These are phyloP conservation scores for Netelia virgata DNA, from an alignment of 2,888 invertebrate species.

Conservation along the genomic window DNA sequence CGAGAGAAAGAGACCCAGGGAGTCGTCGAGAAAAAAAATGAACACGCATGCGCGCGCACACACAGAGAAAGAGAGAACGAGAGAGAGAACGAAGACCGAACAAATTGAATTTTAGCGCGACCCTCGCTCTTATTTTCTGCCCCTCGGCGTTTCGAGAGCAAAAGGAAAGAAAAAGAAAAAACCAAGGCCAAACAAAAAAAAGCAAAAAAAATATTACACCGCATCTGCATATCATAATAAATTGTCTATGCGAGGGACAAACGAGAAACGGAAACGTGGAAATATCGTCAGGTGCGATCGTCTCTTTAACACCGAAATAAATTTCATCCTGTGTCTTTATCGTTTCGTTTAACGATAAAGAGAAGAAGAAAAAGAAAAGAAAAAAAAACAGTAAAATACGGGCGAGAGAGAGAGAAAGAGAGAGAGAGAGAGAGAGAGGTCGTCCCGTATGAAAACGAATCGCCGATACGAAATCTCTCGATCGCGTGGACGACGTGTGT, in stretches of 20 bases:
- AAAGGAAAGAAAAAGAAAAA: background rate
- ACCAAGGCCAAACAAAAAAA: background rate
- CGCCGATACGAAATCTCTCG: constrained; percentile 59
- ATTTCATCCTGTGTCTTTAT: background rate
- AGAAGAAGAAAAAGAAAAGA: background rate
- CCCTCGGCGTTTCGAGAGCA: constrained; percentile 12
- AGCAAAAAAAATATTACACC: background rate
- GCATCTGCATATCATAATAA: background rate
- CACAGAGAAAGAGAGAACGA: background rate
- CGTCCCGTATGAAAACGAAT: constrained; percentile 53
- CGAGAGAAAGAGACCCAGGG: background rate
- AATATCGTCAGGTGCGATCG: constrained; percentile 33
- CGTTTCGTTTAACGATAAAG: background rate
- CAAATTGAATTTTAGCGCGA: constrained; percentile 65
- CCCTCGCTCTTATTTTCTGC: constrained; percentile 20
- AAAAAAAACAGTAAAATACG: background rate
- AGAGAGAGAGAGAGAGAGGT: constrained; percentile 3
- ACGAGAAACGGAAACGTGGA: constrained; percentile 7
- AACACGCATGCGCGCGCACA: constrained; percentile 4
- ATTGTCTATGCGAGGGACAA: background rate
- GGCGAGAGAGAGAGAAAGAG: background rate
- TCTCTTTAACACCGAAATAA: background rate
- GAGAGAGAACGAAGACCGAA: constrained; percentile 25
- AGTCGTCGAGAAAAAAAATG: constrained; percentile 33
- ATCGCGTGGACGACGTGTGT: constrained; percentile 41